A percentile compares a stretch with the other conserved stretches of the same genome.
These are phyloP conservation scores for Ectemnius continuus DNA, from an alignment of 2,888 invertebrate species.

Conservation along the genomic window DNA sequence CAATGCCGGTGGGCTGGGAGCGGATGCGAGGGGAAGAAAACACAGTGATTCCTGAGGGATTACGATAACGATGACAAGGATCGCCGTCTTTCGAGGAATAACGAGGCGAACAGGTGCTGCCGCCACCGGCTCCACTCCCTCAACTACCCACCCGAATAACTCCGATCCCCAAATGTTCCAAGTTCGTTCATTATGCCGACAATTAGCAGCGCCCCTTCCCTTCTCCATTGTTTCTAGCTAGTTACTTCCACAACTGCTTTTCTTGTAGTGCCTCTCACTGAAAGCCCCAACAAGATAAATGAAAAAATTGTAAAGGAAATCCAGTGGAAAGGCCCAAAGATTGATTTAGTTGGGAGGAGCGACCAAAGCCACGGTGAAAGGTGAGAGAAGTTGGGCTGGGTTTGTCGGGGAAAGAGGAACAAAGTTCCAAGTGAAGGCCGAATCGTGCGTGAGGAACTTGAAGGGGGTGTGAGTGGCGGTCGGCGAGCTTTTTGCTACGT, in stretches of 20 bases:
- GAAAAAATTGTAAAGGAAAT: too few relatives aligned
- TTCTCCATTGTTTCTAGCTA: constrained; percentile 38
- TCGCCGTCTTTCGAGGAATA: constrained; percentile 25
- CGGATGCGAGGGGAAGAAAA: too few relatives aligned
- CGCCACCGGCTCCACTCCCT: not conserved
- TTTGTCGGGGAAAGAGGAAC: not conserved
- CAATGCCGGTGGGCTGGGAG: too few relatives aligned
- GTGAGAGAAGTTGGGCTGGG: too few relatives aligned
- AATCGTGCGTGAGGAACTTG: constrained; percentile 1
- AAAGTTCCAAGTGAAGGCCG: not conserved
- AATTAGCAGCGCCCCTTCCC: constrained; percentile 63
- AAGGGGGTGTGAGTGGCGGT: constrained; percentile 18
- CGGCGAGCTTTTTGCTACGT: constrained; percentile 61
- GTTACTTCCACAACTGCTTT: too few relatives aligned
- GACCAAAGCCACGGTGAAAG: too few relatives aligned
- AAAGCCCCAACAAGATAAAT: too few relatives aligned
- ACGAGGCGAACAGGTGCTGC: constrained; percentile 43
- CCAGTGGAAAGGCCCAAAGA: too few relatives aligned
- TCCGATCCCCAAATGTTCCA: constrained; percentile 17
- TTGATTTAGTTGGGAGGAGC: too few relatives aligned
- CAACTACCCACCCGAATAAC: constrained; percentile 5
- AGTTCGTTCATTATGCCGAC: constrained; percentile 67
- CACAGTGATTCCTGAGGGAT: constrained; percentile 34
- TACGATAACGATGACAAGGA: constrained; percentile 30
- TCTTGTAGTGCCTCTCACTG: too few relatives aligned